Base-by-base conservation (phyloP, 2,113 vertebrate species). In the Orycteropus afer region DNA sequence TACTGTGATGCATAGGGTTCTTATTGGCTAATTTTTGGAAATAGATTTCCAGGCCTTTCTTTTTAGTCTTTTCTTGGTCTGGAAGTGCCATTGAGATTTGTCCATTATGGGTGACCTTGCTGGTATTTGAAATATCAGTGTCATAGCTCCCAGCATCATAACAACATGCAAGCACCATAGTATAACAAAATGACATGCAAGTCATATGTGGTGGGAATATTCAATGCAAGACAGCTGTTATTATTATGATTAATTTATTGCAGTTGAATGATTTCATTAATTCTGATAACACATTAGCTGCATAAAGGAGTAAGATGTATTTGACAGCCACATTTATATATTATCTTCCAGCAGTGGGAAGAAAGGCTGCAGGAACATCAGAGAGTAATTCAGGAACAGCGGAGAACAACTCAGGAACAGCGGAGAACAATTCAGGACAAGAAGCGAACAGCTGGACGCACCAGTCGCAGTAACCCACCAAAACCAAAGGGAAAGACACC, bases 351-450 rank as follows among this genome's bases (percentile, higher is more conserved):
- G 99, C 97, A 98, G 89, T 99, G 98, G 98, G 99, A 99, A 88
- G 98, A 99, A 95, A 98, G 98, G 78, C 97, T 99, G n/a, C 98
- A 96, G 80, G 98, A 99, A 61, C 98, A 98, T 89, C 96, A 86
- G 53, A 97, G 93, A 90, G 96, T 96, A 0, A 59, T 83, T 1
- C 98, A 95, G 40, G 98, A 99, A 57, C 98, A 98, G 91, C 95
- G 84, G 53, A 97, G 93, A 90, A 97, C 96, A 0, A 59, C 81
- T 1, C 98, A 95, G 40, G 98, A 99, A 57, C 98, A 98, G 91
- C 95, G 84, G 53, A 97, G 90, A 91, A 97, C 96, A 0, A 57
- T 81, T 1, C 98, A 95, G n/a, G 98, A 98, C 73, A 99, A 98
- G 97, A 99, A 95, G 86, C 97, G 95, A 82, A 97, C 98, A 3